Conservation (phyloP, 2,797 vertebrate species). For the Malacoctenus gilli region DNA sequence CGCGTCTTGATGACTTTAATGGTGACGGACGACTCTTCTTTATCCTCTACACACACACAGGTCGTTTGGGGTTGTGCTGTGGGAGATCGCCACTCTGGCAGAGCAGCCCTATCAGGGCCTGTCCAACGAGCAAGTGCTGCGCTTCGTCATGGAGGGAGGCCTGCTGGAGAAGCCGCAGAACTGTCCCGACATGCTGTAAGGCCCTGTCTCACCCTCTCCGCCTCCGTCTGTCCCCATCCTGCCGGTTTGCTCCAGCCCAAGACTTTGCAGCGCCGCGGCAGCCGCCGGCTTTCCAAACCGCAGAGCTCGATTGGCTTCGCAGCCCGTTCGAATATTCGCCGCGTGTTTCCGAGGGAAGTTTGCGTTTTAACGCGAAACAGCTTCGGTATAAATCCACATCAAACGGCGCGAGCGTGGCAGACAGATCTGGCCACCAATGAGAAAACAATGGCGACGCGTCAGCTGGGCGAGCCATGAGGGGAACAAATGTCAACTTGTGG, state of each 20-base stretch:
- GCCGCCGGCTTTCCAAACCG: conserved; percentile 5
- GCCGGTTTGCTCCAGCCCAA: conserved; percentile 1
- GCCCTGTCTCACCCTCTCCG: not conserved
- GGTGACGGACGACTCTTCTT: conserved; percentile 4
- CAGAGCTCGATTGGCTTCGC: conserved; percentile 1
- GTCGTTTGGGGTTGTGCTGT: conserved; percentile 94
- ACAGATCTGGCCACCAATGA: conserved; percentile 32
- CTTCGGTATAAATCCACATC: conserved; percentile 21
- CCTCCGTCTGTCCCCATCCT: not conserved
- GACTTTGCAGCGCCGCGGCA: not conserved
- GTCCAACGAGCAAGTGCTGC: conserved; percentile 98
- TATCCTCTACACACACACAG: conserved; percentile 46
- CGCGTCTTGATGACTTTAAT: not conserved
- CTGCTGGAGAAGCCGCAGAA: conserved; percentile 96
- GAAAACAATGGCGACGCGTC: conserved; percentile 10
- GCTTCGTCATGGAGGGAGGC: conserved; percentile 97
- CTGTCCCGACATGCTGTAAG: conserved; percentile 97
- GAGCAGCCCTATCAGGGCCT: conserved; percentile 98
- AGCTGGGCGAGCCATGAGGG: conserved; percentile 27
- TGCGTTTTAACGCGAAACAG: conserved; percentile 42
- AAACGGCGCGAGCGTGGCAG: conserved; percentile 30
- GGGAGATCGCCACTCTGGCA: conserved; percentile 94
- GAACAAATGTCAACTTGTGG: conserved; percentile 23
- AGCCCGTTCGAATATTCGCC: conserved; percentile 14
- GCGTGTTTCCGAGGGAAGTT: conserved; percentile 7